These are phyloP conservation scores for Melitaea athalia DNA, from an alignment of 2,888 invertebrate genomes.

Conservation along the genomic window DNA sequence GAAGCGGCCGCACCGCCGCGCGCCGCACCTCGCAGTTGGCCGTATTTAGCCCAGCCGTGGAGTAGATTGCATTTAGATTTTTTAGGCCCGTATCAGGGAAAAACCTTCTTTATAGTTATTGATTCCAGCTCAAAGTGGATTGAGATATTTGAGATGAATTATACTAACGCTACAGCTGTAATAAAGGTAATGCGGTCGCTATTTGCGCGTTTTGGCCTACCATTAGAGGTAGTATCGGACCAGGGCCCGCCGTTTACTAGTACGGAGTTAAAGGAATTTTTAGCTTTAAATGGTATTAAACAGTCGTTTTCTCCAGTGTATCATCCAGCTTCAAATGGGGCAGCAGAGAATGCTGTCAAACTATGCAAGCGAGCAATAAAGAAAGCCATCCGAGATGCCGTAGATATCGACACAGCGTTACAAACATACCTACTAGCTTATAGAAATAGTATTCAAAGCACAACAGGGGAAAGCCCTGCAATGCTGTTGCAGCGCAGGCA, in stretches of 20 bases:
- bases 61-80: constrained; percentile 41
- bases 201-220: constrained; percentile 29
- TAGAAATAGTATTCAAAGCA: too few species aligned
- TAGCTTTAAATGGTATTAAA: constrained; percentile 34
- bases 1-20: constrained; percentile 33
- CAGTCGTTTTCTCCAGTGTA: constrained; percentile 37
- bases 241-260: constrained; percentile 39
- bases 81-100: constrained; percentile 29
- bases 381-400: too few species aligned
- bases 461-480: too few species aligned
- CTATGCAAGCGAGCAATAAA: too few species aligned
- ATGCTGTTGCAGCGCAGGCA: too few species aligned
- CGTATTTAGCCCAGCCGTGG: constrained; percentile 34
- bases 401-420: too few species aligned
- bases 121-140: constrained; percentile 40
- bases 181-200: constrained; percentile 25
- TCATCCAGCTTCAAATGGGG: too few species aligned
- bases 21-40: constrained; percentile 40
- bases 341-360: too few species aligned
- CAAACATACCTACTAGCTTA: too few species aligned
- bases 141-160: constrained; percentile 35
- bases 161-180: constrained; percentile 13
- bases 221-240: constrained; percentile 38
- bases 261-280: constrained; percentile 32
- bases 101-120: constrained; percentile 21